Conservation (phyloP, 2,797 vertebrate genomes). For the Melanogrammus aeglefinus region DNA sequence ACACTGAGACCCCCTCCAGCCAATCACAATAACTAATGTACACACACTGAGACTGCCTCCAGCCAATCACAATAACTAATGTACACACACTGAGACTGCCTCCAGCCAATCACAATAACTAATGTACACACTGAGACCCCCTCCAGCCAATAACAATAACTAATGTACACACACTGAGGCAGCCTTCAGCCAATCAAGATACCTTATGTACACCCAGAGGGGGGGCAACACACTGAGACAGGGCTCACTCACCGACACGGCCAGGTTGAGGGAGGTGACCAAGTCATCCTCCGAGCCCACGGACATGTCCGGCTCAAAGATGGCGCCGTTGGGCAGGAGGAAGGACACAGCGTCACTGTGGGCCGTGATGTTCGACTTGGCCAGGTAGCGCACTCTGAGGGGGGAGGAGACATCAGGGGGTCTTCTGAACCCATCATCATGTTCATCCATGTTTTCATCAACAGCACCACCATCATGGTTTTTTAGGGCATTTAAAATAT, state of each 20-base stretch:
- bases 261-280: constrained; percentile 84
- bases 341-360: constrained; percentile 78
- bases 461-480: background rate
- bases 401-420: constrained; percentile 4
- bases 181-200: background rate
- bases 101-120: background rate
- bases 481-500: background rate
- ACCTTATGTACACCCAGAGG: no score
- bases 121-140: background rate
- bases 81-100: background rate
- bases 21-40: background rate
- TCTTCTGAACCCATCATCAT: background rate
- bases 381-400: constrained; percentile 81
- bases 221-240: no score
- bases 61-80: background rate
- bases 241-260: constrained; percentile 81
- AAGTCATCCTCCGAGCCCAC: constrained; percentile 82
- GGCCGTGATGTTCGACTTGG: constrained; percentile 80
- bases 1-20: no score
- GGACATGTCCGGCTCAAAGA: constrained; percentile 82
- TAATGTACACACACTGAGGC: background rate
- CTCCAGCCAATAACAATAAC: background rate
- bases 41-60: background rate
- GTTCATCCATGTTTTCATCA: background rate
- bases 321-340: constrained; percentile 72